Evolutionary conservation across 2,797 vertebrate species (phyloP).

Genomic region (Acanthopagrus latus): DNA sequence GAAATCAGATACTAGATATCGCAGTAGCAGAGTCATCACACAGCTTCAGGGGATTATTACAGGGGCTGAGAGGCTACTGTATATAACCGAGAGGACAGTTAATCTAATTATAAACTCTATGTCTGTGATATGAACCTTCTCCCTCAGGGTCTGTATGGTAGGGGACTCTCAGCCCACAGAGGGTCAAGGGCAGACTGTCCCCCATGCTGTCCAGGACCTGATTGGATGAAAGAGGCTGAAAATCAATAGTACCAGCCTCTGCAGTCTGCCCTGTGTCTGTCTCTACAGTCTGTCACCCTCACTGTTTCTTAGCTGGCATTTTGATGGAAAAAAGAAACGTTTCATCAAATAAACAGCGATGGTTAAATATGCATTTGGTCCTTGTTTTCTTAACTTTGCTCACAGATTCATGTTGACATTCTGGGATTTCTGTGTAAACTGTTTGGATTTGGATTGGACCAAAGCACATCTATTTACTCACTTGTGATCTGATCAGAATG

Average conservation of each 20-base stretch:
- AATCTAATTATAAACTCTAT: slow-evolving; percentile 33
- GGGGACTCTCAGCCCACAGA: slow-evolving; percentile 55
- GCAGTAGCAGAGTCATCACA: background rate
- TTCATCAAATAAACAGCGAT: slow-evolving; percentile 75
- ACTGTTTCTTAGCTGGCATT: slow-evolving; percentile 66
- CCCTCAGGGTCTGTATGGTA: slow-evolving; percentile 52
- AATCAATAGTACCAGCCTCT: slow-evolving; percentile 65
- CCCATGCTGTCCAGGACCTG: slow-evolving; percentile 40
- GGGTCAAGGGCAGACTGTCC: slow-evolving; percentile 73
- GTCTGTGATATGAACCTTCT: slow-evolving; percentile 23
- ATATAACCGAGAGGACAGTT: slow-evolving; percentile 12
- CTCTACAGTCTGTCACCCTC: slow-evolving; percentile 51
- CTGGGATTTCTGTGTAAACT: slow-evolving; percentile 16
- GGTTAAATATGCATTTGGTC: slow-evolving; percentile 41
- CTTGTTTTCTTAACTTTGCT: slow-evolving; percentile 29
- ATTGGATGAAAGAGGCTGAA: slow-evolving; percentile 61
- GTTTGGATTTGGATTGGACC: slow-evolving; percentile 45
- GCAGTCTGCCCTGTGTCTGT: slow-evolving; percentile 37
- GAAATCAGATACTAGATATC: slow-evolving; percentile 16
- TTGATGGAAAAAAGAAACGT: slow-evolving; percentile 62
- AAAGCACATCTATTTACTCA: background rate
- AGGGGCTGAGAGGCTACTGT: background rate
- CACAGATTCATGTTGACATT: background rate
- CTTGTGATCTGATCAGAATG: slow-evolving; percentile 14
- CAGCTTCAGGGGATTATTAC: slow-evolving; percentile 23